phyloP scores from a whole-genome alignment of 2,888 invertebrate genomes.

The Ormyrus labotus region DNA sequence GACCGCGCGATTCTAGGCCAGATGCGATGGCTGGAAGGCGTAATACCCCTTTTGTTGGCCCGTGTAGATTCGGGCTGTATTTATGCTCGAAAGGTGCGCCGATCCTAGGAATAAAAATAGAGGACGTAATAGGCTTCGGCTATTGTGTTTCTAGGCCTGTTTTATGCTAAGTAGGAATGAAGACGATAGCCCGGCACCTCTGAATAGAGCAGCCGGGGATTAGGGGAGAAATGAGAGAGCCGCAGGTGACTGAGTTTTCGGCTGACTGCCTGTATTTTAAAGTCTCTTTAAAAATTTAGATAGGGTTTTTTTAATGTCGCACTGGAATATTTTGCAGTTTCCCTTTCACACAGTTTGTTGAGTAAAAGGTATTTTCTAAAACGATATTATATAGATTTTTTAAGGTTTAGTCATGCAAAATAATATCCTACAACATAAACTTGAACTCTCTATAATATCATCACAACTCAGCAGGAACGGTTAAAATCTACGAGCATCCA shows the following conservation, averaged over 20 bases:
- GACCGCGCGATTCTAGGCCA: slow-evolving; percentile 20
- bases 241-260: slow-evolving; percentile 22
- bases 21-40: slow-evolving; percentile 22
- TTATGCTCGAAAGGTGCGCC: slow-evolving; percentile 12
- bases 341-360: too few species aligned
- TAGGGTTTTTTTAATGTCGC: too few species aligned
- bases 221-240: slow-evolving; percentile 17
- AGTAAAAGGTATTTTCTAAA: too few species aligned
- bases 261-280: too few species aligned
- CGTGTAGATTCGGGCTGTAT: not conserved
- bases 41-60: not conserved
- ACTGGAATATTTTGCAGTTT: too few species aligned
- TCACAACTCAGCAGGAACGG: too few species aligned
- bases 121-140: slow-evolving; percentile 16
- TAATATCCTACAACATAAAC: too few species aligned
- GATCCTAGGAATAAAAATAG: not conserved
- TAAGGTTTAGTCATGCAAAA: too few species aligned
- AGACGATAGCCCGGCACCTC: not conserved
- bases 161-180: slow-evolving; percentile 39
- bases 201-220: not conserved
- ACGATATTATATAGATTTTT: too few species aligned
- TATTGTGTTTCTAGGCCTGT: slow-evolving; percentile 45
- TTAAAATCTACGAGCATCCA: too few species aligned
- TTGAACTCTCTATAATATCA: too few species aligned
- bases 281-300: too few species aligned